These are phyloP conservation scores for Amblyopsis hoosieri DNA, from an alignment of 2,797 vertebrate species.

Conservation along the genomic window DNA sequence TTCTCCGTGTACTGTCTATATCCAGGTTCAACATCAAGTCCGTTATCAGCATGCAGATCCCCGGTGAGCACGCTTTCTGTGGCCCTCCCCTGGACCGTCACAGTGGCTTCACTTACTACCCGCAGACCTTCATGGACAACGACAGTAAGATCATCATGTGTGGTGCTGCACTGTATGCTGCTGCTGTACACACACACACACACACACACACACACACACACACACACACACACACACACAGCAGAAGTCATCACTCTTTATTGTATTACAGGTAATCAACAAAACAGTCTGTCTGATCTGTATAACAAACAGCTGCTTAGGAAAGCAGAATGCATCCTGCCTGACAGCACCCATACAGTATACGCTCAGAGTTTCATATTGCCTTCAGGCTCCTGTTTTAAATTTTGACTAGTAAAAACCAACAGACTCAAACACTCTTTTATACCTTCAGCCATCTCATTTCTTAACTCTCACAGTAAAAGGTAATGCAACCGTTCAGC, in stretches of 20 bases:
- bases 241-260: not conserved
- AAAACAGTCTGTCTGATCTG: no score
- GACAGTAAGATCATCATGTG: conserved; percentile 70
- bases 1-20: conserved; percentile 1
- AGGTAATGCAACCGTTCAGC: no score
- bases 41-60: conserved; percentile 83
- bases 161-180: not conserved
- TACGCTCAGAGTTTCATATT: no score
- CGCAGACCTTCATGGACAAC: conserved; percentile 84
- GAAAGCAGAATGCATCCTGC: no score
- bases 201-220: no score
- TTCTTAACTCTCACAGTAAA: no score
- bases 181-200: not conserved
- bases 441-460: no score
- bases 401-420: no score
- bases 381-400: no score
- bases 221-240: not conserved
- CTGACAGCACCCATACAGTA: no score
- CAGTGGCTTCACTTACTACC: conserved; percentile 83
- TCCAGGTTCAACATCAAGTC: conserved; percentile 80
- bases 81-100: conserved; percentile 74
- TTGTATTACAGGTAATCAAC: not conserved
- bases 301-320: no score
- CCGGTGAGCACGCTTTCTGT: conserved; percentile 83
- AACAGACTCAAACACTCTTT: no score